Conservation (phyloP, 2,888 invertebrate genomes). For the Agrenia bidenticulata region DNA sequence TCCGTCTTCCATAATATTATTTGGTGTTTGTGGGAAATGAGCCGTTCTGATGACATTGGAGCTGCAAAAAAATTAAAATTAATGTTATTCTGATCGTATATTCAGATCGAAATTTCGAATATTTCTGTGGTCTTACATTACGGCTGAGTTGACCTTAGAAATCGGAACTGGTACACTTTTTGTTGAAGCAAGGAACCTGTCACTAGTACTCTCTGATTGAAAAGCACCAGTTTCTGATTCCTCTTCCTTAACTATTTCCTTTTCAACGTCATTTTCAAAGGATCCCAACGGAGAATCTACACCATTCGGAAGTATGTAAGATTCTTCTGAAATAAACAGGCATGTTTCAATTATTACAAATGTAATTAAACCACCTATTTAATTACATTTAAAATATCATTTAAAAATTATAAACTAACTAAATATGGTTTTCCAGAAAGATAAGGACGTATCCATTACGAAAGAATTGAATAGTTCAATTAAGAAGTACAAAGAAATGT, state of each 20-base stretch:
- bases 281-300: background rate
- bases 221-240: background rate
- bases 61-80: conserved; percentile 8
- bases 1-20: background rate
- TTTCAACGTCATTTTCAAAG: background rate
- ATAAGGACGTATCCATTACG: too few relatives aligned
- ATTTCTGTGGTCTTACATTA: conserved; percentile 33
- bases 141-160: conserved; percentile 48
- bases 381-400: too few relatives aligned
- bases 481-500: too few relatives aligned
- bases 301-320: conserved; percentile 3
- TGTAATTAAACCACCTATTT: too few relatives aligned
- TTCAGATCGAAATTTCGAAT: background rate
- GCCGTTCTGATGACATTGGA: conserved; percentile 13
- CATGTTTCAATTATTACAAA: too few relatives aligned
- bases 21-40: background rate
- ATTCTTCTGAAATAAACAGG: background rate
- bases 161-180: conserved; percentile 26
- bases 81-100: background rate
- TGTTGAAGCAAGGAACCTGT: conserved; percentile 30
- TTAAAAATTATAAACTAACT: too few relatives aligned
- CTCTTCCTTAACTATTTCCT: background rate
- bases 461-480: too few relatives aligned
- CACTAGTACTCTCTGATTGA: too few relatives aligned
- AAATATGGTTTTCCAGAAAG: too few relatives aligned